phyloP scores from a whole-genome alignment of 2,888 invertebrate genomes.

The Noctua fimbriata region DNA sequence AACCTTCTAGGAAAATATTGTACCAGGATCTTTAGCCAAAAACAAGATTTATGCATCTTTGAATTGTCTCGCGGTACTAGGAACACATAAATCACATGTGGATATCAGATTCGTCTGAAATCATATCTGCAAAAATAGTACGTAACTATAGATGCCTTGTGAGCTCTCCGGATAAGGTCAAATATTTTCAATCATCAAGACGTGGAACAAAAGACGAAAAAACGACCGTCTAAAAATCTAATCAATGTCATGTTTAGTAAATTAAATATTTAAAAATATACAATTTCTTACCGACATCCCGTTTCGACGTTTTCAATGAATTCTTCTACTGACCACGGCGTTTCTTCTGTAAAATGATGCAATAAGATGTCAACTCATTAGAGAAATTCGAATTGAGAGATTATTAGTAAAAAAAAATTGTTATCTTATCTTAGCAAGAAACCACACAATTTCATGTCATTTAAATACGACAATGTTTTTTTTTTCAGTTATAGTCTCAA shows the following conservation, averaged over 20 bases:
- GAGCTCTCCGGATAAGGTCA: too few relatives aligned
- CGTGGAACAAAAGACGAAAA: neutral
- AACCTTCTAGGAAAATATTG: neutral
- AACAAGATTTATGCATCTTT: conserved; percentile 34
- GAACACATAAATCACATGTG: conserved; percentile 22
- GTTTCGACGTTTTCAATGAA: conserved; percentile 96
- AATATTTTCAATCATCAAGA: too few relatives aligned
- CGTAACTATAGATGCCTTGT: neutral
- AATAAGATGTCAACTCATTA: neutral
- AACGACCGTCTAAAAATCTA: neutral
- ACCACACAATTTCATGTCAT: neutral
- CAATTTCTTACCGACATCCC: conserved; percentile 91
- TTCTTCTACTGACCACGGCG: conserved; percentile 96
- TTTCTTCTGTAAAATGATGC: conserved; percentile 89
- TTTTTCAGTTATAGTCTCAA: neutral
- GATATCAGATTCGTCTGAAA: conserved; percentile 14
- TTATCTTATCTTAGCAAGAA: neutral
- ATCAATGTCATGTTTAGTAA: neutral
- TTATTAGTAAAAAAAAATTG: neutral
- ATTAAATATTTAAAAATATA: neutral
- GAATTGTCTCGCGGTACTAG: conserved; percentile 33
- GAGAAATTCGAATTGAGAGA: neutral
- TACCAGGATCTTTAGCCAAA: neutral
- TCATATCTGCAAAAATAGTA: neutral
- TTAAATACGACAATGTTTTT: neutral